Evolutionary conservation across 2,888 invertebrate genomes (phyloP).

Genomic region (Drosophila acutilabella): DNA sequence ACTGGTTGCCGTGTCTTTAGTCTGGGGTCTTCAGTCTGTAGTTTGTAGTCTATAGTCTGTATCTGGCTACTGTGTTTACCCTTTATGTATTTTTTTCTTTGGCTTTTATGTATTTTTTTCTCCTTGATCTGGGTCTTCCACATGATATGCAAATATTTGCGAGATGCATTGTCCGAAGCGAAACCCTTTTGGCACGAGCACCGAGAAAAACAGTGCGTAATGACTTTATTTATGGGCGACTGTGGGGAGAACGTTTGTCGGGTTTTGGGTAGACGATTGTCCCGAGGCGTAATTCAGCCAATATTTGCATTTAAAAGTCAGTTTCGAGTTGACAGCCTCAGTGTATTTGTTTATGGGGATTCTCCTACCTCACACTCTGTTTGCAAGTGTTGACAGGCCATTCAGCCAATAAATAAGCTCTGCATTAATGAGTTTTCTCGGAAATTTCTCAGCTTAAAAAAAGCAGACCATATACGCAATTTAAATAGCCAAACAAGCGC

Average conservation of each 20-base stretch:
- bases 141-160: constrained; percentile 75
- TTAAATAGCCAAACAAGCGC: constrained; percentile 60
- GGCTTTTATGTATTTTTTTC: not conserved
- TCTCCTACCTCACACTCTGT: not conserved
- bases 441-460: constrained; percentile 31
- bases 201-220: constrained; percentile 61
- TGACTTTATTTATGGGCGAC: constrained; percentile 76
- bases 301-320: constrained; percentile 66
- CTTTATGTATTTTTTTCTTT: constrained; percentile 22
- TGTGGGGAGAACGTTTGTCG: constrained; percentile 17
- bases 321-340: constrained; percentile 23
- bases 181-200: constrained; percentile 42
- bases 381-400: constrained; percentile 57
- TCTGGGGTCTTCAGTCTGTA: not conserved
- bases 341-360: constrained; percentile 31
- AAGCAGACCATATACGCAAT: constrained; percentile 29
- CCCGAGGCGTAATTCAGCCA: constrained; percentile 44
- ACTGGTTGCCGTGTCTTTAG: constrained; percentile 6
- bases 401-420: constrained; percentile 58
- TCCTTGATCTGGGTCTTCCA: constrained; percentile 22
- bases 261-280: constrained; percentile 53
- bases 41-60: not conserved
- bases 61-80: constrained; percentile 60
- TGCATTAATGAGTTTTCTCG: constrained; percentile 65
- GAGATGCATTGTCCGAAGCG: constrained; percentile 37